These are phyloP conservation scores for Cabera pusaria DNA, from an alignment of 2,888 invertebrate genomes.

Conservation along the genomic window DNA sequence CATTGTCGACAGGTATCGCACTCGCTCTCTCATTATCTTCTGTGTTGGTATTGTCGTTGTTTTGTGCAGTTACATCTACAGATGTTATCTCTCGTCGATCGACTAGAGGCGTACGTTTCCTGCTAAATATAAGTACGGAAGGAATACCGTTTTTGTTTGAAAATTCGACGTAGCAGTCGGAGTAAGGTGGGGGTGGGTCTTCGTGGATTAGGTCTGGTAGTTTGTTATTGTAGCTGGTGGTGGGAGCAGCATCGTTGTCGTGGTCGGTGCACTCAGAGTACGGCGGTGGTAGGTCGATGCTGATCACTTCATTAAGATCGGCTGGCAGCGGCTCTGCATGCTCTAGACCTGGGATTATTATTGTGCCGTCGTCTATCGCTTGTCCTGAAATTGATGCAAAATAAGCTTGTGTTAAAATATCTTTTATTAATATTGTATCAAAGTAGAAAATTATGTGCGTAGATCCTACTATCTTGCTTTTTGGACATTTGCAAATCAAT, in stretches of 20 bases:
- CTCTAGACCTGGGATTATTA: conserved; percentile 8
- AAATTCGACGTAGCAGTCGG: conserved; percentile 54
- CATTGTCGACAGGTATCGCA: too few relatives aligned
- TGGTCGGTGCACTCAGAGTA: conserved; percentile 49
- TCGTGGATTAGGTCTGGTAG: conserved; percentile 29
- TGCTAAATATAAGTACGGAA: conserved; percentile 43
- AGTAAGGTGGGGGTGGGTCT: conserved; percentile 67
- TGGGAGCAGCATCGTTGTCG: background rate
- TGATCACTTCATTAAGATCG: conserved; percentile 4
- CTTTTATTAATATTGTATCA: too few relatives aligned
- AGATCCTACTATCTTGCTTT: too few relatives aligned
- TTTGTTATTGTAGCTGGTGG: conserved; percentile 11
- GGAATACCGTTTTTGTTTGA: conserved; percentile 47
- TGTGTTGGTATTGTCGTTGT: conserved; percentile 1
- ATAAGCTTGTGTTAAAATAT: too few relatives aligned
- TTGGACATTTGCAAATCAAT: too few relatives aligned
- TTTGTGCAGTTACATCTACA: conserved; percentile 2
- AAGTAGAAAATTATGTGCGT: too few relatives aligned
- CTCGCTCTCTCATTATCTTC: background rate
- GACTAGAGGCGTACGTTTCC: conserved; percentile 16
- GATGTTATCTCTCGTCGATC: conserved; percentile 8
- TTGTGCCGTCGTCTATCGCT: conserved; percentile 2
- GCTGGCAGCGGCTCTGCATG: background rate
- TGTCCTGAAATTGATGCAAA: conserved; percentile 9
- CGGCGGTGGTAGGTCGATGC: conserved; percentile 55